Conservation (phyloP, 2,797 vertebrate species). For the Cyclopterus lumpus region DNA sequence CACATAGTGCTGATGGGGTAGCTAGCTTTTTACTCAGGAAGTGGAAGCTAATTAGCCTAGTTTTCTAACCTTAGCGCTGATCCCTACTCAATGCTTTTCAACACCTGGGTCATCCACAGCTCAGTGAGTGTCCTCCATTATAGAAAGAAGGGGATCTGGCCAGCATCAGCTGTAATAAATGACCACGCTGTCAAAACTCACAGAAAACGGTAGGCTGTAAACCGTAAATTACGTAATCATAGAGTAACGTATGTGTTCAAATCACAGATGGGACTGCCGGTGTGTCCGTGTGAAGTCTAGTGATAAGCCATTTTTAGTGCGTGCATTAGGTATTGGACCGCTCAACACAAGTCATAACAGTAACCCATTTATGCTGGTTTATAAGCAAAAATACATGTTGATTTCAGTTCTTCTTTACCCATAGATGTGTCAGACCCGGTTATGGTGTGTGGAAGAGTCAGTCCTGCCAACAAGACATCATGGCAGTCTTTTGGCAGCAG, state of each 20-base stretch:
- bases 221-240: too few species aligned
- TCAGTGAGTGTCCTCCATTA: not conserved
- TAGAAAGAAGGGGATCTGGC: not conserved
- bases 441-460: not conserved
- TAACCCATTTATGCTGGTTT: not conserved
- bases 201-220: too few species aligned
- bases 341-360: not conserved
- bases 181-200: not conserved
- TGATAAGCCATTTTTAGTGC: not conserved
- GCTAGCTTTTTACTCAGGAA: not conserved
- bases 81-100: not conserved
- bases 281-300: not conserved
- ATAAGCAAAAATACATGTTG: not conserved
- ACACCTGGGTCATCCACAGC: not conserved
- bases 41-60: not conserved
- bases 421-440: not conserved
- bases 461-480: conserved; percentile 6
- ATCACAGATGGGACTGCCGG: too few species aligned
- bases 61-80: not conserved
- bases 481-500: conserved; percentile 15
- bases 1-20: not conserved
- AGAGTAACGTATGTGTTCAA: too few species aligned
- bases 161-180: not conserved
- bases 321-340: not conserved
- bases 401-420: conserved; percentile 10